phyloP scores from a whole-genome alignment of 2,888 invertebrate genomes.

The Molorchus minor region DNA sequence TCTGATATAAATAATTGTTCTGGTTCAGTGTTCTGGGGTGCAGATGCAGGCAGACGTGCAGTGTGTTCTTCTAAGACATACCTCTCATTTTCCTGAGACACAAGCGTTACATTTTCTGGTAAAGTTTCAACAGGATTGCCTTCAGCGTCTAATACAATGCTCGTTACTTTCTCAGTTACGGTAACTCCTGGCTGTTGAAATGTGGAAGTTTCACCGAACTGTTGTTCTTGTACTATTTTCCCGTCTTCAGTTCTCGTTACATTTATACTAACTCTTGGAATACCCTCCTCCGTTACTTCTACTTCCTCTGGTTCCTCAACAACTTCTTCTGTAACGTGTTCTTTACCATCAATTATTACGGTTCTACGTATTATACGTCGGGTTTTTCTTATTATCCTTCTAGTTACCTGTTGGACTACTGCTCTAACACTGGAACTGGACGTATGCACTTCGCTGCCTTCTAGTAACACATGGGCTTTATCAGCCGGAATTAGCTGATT shows the following conservation, averaged over 20 bases:
- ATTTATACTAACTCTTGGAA: slow-evolving; percentile 76
- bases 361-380: slow-evolving; percentile 79
- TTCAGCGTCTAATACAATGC: slow-evolving; percentile 46
- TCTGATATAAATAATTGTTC: slow-evolving; percentile 33
- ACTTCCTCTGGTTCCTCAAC: slow-evolving; percentile 85
- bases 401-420: slow-evolving; percentile 83
- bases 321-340: slow-evolving; percentile 83
- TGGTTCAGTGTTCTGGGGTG: slow-evolving; percentile 46
- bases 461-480: slow-evolving; percentile 46
- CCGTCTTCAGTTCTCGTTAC: slow-evolving; percentile 69
- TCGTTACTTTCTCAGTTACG: slow-evolving; percentile 46
- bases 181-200: slow-evolving; percentile 42
- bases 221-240: slow-evolving; percentile 60
- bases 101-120: slow-evolving; percentile 34
- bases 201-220: slow-evolving; percentile 57
- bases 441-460: slow-evolving; percentile 64
- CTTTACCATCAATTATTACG: slow-evolving; percentile 83
- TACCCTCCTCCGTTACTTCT: slow-evolving; percentile 76
- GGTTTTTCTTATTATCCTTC: slow-evolving; percentile 78
- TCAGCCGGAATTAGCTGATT: slow-evolving; percentile 53
- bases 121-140: slow-evolving; percentile 43
- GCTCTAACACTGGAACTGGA: slow-evolving; percentile 79
- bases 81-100: slow-evolving; percentile 57
- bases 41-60: slow-evolving; percentile 51
- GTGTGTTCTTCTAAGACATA: slow-evolving; percentile 57